Conservation (phyloP, 2,888 invertebrate species). For the Autographa pulchrina region DNA sequence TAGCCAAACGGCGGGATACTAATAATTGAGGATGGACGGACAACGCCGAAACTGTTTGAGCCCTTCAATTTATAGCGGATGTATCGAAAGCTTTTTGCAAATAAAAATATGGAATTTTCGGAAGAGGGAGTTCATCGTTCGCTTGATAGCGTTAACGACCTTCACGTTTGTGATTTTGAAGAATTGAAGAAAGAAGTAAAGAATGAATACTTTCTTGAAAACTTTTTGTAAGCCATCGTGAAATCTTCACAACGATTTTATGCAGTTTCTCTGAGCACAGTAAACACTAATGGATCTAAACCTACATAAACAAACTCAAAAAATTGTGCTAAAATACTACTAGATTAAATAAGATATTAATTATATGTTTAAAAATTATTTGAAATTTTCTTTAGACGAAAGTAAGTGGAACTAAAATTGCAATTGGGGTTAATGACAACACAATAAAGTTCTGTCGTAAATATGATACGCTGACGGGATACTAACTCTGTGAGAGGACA, state of each 20-base stretch:
- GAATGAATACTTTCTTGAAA: slow-evolving; percentile 32
- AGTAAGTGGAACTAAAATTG: slow-evolving; percentile 44
- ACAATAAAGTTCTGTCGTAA: slow-evolving; percentile 49
- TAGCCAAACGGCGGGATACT: slow-evolving; percentile 77
- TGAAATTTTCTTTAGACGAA: slow-evolving; percentile 11
- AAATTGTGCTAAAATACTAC: slow-evolving; percentile 10
- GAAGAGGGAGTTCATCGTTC: slow-evolving; percentile 70
- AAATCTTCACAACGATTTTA: slow-evolving; percentile 24
- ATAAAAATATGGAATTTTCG: slow-evolving; percentile 67
- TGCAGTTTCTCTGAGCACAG: background rate
- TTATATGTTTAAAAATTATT: slow-evolving; percentile 12
- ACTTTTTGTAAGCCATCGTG: slow-evolving; percentile 29
- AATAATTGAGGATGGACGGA: slow-evolving; percentile 73
- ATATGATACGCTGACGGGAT: slow-evolving; percentile 41
- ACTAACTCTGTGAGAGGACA: slow-evolving; percentile 57
- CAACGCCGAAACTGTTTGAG: slow-evolving; percentile 65
- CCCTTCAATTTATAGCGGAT: slow-evolving; percentile 76
- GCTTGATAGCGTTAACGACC: slow-evolving; percentile 62
- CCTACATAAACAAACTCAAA: slow-evolving; percentile 7
- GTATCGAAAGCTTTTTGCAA: slow-evolving; percentile 72
- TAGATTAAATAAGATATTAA: too few relatives aligned
- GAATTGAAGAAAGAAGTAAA: slow-evolving; percentile 35
- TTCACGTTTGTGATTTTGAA: slow-evolving; percentile 57
- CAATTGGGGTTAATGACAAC: slow-evolving; percentile 59
- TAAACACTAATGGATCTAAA: background rate